A percentile compares a stretch with the other conserved stretches of the same genome.
Evolutionary conservation across 2,797 vertebrate genomes (phyloP).

Genomic region (Cyprinella venusta): DNA sequence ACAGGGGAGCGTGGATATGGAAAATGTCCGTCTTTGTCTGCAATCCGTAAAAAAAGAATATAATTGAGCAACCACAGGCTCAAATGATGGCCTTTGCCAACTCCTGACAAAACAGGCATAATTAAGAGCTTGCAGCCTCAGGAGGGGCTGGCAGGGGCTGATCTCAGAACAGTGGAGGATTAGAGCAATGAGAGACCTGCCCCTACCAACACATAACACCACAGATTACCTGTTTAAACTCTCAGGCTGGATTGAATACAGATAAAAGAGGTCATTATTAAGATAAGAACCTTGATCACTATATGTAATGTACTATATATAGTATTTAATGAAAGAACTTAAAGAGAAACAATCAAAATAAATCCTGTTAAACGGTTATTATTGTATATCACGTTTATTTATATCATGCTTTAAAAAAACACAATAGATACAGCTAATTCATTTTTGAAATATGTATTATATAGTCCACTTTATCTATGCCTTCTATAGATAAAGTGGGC

Average conservation of each 20-base stretch:
- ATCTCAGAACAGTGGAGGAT: conserved; percentile 59
- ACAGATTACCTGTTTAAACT: conserved; percentile 40
- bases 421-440: no score
- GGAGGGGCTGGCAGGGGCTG: conserved; percentile 64
- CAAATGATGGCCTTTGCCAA: conserved; percentile 67
- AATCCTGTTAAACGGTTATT: background rate
- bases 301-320: background rate
- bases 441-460: background rate
- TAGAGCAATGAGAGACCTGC: conserved; percentile 48
- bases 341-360: background rate
- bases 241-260: conserved; percentile 8
- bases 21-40: conserved; percentile 65
- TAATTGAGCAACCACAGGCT: conserved; percentile 66
- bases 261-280: conserved; percentile 18
- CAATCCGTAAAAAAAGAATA: conserved; percentile 69
- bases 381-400: no score
- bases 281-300: background rate
- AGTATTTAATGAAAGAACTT: background rate
- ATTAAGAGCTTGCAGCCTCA: conserved; percentile 64
- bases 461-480: background rate
- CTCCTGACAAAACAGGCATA: conserved; percentile 66
- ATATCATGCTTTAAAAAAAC: no score
- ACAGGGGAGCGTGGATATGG: conserved; percentile 57
- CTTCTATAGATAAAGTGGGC: background rate
- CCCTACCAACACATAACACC: conserved; percentile 29